phyloP scores from a whole-genome alignment of 1,140 invertebrate genomes.

The Temnothorax curvispinosus region DNA sequence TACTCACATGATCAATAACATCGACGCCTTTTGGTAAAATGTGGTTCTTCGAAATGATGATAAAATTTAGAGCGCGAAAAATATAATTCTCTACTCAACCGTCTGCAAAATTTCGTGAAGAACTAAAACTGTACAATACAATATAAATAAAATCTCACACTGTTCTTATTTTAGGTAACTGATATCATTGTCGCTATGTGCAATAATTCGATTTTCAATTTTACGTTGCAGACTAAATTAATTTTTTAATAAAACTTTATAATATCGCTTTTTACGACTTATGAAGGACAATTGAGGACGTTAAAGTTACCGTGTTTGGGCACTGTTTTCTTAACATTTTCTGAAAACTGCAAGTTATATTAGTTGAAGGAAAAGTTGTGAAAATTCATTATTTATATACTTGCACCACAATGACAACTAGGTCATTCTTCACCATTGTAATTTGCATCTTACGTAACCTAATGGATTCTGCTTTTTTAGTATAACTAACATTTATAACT shows the following conservation, averaged over 20 bases:
- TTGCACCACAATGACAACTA: neutral
- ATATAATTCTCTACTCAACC: neutral
- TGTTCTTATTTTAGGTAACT: neutral
- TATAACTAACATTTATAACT: neutral
- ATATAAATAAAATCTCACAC: neutral
- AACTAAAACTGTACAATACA: neutral
- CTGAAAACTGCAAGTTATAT: slow-evolving; percentile 3
- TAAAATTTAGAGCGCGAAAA: neutral
- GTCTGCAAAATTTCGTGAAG: neutral
- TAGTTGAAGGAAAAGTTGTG: neutral
- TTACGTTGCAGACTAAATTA: neutral
- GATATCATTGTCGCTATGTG: neutral
- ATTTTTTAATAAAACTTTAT: neutral
- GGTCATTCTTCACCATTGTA: neutral
- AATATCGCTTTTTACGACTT: neutral
- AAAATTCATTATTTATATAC: neutral
- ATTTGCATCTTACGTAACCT: neutral
- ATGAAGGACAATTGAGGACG: neutral
- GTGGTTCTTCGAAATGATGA: neutral
- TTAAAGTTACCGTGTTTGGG: neutral
- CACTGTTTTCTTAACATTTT: neutral
- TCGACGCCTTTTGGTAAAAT: neutral
- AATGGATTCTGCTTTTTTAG: neutral
- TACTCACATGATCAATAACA: slow-evolving; percentile 30
- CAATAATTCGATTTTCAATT: neutral